Conservation (phyloP, 2,113 vertebrate species). For the Parotia lawesii region DNA sequence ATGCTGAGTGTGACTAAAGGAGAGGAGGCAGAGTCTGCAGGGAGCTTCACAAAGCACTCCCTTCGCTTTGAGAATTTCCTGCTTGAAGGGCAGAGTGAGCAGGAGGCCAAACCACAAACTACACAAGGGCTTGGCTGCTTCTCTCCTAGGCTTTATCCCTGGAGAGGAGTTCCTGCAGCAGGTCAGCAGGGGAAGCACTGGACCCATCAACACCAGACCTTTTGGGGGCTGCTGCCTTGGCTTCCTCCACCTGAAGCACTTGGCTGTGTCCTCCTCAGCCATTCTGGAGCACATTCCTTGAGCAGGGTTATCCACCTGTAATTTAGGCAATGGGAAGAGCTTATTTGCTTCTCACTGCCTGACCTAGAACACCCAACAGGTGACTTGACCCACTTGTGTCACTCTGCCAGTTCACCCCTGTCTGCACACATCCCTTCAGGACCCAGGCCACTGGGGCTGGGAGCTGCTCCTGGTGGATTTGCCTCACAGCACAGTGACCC, state of each 20-base stretch:
- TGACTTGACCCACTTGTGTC: not conserved
- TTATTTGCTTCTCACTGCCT: not conserved
- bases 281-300: not conserved
- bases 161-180: not conserved
- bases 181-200: not conserved
- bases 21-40: not conserved
- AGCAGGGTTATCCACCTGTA: not conserved
- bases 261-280: not conserved
- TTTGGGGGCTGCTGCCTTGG: not conserved
- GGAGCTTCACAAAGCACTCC: not conserved
- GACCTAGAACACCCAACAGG: not conserved
- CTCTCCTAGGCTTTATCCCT: not conserved
- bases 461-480: not conserved
- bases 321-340: not conserved
- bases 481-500: not conserved
- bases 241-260: not conserved
- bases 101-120: conserved; percentile 14
- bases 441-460: not conserved
- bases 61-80: conserved; percentile 36
- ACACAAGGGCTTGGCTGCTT: conserved; percentile 8
- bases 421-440: not conserved
- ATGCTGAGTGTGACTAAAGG: not conserved
- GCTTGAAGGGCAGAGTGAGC: not conserved
- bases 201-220: not conserved
- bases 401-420: not conserved